phyloP scores from a whole-genome alignment of 2,113 vertebrate genomes.

The Cyphomyrus discorhynchus region DNA sequence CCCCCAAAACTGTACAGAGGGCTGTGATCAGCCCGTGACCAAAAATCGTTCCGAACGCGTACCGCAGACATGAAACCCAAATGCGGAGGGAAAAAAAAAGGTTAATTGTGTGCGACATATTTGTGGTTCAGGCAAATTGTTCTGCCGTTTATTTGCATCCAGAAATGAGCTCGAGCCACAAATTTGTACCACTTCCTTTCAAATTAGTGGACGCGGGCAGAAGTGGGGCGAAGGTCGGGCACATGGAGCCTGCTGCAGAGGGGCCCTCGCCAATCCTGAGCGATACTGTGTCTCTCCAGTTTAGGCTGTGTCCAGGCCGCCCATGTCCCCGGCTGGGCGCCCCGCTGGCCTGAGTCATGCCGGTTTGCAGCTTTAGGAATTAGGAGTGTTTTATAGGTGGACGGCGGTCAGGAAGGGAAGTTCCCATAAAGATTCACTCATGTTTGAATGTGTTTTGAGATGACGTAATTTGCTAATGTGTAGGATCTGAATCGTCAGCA shows the following conservation, averaged over 20 bases:
- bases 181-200: slow-evolving; percentile 24
- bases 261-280: slow-evolving; percentile 31
- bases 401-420: neutral
- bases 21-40: slow-evolving; percentile 15
- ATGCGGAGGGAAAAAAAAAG: neutral
- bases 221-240: slow-evolving; percentile 11
- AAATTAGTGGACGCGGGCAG: slow-evolving; percentile 11
- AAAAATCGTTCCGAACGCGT: slow-evolving; percentile 11
- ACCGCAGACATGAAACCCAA: slow-evolving; percentile 13
- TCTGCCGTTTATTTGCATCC: slow-evolving; percentile 11
- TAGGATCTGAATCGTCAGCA: neutral
- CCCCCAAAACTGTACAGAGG: neutral
- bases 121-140: slow-evolving; percentile 22
- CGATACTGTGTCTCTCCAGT: neutral
- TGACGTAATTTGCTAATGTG: neutral
- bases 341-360: neutral
- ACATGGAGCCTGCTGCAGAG: slow-evolving; percentile 26
- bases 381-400: neutral
- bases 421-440: neutral
- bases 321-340: neutral
- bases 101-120: slow-evolving; percentile 2
- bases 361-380: neutral
- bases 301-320: neutral
- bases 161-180: slow-evolving; percentile 16
- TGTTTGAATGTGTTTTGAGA: neutral